Percentiles rank a stretch among this genome's conserved stretches.
Evolutionary conservation across 2,797 vertebrate genomes (phyloP).

Genomic region (Meriones psammophilus): DNA sequence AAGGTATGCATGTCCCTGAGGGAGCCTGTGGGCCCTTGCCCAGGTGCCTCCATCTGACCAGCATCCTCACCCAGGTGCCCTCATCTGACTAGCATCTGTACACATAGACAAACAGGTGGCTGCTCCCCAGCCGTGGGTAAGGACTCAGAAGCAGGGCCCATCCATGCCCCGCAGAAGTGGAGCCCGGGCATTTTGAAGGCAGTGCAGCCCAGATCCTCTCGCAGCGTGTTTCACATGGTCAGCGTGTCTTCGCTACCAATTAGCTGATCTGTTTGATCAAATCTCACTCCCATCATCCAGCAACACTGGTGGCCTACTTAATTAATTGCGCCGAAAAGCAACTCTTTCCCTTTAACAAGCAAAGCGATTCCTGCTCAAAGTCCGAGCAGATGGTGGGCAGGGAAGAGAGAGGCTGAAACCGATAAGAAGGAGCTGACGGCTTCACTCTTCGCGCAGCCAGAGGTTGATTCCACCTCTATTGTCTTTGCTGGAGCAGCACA

Average conservation of each 20-base stretch:
- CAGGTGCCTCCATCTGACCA: no score
- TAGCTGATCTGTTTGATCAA: constrained; percentile 64
- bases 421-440: background rate
- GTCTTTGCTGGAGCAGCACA: constrained; percentile 43
- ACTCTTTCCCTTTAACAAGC: background rate
- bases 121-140: no score
- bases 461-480: constrained; percentile 36
- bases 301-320: constrained; percentile 26
- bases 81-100: background rate
- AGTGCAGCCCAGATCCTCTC: background rate
- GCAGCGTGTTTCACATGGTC: background rate
- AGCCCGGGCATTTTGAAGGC: background rate
- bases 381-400: background rate
- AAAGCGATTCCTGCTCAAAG: constrained; percentile 12
- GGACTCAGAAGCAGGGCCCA: no score
- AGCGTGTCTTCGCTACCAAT: background rate
- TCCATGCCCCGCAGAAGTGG: rapidly evolving
- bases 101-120: rapidly evolving
- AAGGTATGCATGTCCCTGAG: no score
- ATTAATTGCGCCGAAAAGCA: constrained; percentile 59
- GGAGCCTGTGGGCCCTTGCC: rapidly evolving
- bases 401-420: background rate
- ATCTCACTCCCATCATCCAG: constrained; percentile 39
- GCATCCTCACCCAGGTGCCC: no score
- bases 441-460: constrained; percentile 3